These are phyloP conservation scores for Tinea trinotella DNA, from an alignment of 2,888 invertebrate genomes.

Conservation along the genomic window DNA sequence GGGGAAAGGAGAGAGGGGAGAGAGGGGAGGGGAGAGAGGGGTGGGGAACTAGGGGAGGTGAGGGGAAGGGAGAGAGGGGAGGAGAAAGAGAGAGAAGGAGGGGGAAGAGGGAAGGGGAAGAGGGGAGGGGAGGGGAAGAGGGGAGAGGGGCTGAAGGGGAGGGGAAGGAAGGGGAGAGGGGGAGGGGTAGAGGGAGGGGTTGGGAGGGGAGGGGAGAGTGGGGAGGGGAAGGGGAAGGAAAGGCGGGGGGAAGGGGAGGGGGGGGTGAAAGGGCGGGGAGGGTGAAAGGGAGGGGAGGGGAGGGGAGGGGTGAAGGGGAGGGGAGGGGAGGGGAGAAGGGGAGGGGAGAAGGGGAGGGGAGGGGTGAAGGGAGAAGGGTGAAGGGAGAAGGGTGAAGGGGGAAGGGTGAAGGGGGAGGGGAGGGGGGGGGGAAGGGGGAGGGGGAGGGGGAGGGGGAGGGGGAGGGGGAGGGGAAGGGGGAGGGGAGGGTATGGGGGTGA, in stretches of 20 bases:
- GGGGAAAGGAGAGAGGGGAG: slow-evolving; percentile 25
- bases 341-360: too few relatives aligned
- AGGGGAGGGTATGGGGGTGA: too few relatives aligned
- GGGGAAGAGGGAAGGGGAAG: slow-evolving; percentile 22
- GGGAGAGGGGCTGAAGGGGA: slow-evolving; percentile 27
- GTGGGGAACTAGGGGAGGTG: slow-evolving; percentile 21
- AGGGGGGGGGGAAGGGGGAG: too few relatives aligned
- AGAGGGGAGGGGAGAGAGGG: slow-evolving; percentile 20
- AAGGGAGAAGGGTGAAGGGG: too few relatives aligned
- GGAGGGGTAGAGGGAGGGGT: slow-evolving; percentile 22
- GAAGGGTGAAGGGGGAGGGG: too few relatives aligned
- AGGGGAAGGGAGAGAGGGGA: slow-evolving; percentile 22
- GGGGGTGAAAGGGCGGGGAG: slow-evolving; percentile 25
- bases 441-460: slow-evolving; percentile 27
- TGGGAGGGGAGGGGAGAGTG: too few relatives aligned
- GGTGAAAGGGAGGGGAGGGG: slow-evolving; percentile 27
- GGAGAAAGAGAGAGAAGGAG: slow-evolving; percentile 22
- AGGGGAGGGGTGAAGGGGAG: too few relatives aligned
- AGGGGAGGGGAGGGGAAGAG: slow-evolving; percentile 24
- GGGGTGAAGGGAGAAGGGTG: too few relatives aligned
- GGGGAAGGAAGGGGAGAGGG: slow-evolving; percentile 25
- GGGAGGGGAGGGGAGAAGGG: too few relatives aligned
- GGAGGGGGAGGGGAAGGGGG: slow-evolving; percentile 25
- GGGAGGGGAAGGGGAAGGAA: slow-evolving; percentile 18
- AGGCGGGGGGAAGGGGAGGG: too few relatives aligned